Evolutionary conservation across 1,140 invertebrate genomes (phyloP).

Genomic region (Cotesia chilonis): DNA sequence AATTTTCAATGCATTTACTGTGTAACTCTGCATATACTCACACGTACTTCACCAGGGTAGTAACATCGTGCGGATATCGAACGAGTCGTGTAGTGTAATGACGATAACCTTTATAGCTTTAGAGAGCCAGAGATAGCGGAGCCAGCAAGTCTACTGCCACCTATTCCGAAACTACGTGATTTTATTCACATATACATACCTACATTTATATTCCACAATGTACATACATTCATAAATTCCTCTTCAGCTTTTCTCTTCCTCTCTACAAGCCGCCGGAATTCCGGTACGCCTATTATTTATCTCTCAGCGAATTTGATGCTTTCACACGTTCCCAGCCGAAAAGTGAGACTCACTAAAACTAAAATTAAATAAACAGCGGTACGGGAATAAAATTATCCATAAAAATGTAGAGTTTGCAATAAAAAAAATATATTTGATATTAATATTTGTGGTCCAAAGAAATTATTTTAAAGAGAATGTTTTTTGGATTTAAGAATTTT

Average conservation of each 20-base stretch:
- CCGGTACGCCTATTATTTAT: slow-evolving; percentile 15
- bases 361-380: too few relatives aligned
- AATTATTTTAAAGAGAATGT: too few relatives aligned
- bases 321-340: background rate
- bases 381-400: too few relatives aligned
- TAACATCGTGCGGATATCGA: slow-evolving; percentile 25
- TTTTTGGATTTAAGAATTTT: too few relatives aligned
- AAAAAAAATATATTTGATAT: too few relatives aligned
- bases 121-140: slow-evolving; percentile 12
- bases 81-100: slow-evolving; percentile 29
- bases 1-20: slow-evolving; percentile 9
- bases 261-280: background rate
- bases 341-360: background rate
- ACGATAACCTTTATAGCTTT: slow-evolving; percentile 29
- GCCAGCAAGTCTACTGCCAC: slow-evolving; percentile 7
- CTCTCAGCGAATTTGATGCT: slow-evolving; percentile 11
- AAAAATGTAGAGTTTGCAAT: too few relatives aligned
- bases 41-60: background rate
- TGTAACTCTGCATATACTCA: background rate
- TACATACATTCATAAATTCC: background rate
- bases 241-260: background rate
- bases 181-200: background rate
- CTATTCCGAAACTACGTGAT: slow-evolving; percentile 15
- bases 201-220: background rate
- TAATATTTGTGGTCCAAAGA: too few relatives aligned